Evolutionary conservation across 2,113 vertebrate genomes (phyloP), one percentile per base, ranked within the genome.

Genomic region (Python bivittatus): DNA sequence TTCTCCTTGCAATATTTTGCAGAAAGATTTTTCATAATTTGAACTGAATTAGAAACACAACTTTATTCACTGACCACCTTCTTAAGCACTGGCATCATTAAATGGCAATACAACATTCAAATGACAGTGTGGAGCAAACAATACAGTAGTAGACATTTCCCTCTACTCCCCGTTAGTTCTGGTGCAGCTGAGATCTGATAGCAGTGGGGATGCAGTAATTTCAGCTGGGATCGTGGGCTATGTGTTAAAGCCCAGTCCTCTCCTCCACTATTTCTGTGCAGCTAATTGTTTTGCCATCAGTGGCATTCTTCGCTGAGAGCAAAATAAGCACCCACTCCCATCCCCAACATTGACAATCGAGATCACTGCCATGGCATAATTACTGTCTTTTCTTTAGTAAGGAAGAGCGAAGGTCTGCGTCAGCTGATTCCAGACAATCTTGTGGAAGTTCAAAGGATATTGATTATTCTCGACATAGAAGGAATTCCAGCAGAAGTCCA

Each of bases 381-480:
- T 42, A 79, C 72, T 79, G 5, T 83, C 4, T 84, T 3, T n/a
- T 42, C 88, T 92, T 79, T 91, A 98, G 97, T 91, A 97, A 58
- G 22, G 97, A 98, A 20, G 97, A 97, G 1, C 94, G 97, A 27
- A 97, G 98, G 0, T 99, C 99, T 0, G 96, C 96, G 0, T 99
- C 99, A 0, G 96, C 94, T 1, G 99, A 99, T 85, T 99, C 98
- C 0, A 96, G 92, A 4, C 98, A 97, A 57, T 98, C 98, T 86
- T 96, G 79, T 27, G 96, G 96, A 48, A 98, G 98, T 95, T 96
- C 84, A 23, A 97, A 97, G 92, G 98, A 98, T 0, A 84, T 86
- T 0, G 97, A 97, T 22, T 90, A 93, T 89, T 92, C 94, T 2
- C 97, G 96, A 22, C 97, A 96, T 10, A 97, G 97, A 92, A 97